Conservation (phyloP, 1,140 invertebrate species). For the Dolichoris vasculosae region DNA sequence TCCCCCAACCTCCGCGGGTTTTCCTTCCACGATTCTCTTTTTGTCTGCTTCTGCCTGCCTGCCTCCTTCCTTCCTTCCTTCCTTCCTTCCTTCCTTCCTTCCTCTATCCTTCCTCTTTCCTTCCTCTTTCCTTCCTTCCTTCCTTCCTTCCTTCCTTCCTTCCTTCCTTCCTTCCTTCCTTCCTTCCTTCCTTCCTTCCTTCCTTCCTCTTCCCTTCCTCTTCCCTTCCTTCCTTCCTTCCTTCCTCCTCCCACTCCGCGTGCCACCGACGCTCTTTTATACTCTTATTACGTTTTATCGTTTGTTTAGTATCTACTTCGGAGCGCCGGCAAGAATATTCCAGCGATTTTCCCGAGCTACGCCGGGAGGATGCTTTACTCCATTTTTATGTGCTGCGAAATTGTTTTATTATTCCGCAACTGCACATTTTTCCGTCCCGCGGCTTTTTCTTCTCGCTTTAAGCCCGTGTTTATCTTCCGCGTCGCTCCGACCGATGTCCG, state of each 20-base stretch:
- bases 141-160: not conserved
- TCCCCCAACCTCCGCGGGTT: not conserved
- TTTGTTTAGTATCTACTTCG: constrained; percentile 39
- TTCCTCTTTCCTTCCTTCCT: not conserved
- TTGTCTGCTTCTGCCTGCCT: not conserved
- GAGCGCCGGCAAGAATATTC: constrained; percentile 14
- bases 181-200: not conserved
- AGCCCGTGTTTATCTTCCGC: not conserved
- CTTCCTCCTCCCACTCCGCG: not conserved
- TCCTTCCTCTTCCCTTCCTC: not conserved
- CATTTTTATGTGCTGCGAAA: constrained; percentile 31
- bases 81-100: not conserved
- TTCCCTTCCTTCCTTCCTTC: not conserved
- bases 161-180: not conserved
- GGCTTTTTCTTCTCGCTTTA: constrained; percentile 14
- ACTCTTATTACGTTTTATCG: constrained; percentile 33
- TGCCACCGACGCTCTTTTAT: not conserved
- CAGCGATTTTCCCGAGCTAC: constrained; percentile 19
- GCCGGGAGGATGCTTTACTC: constrained; percentile 1
- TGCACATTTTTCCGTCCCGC: not conserved
- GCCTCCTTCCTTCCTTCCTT: not conserved
- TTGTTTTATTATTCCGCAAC: constrained; percentile 24
- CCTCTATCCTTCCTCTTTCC: not conserved
- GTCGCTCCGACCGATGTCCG: not conserved
- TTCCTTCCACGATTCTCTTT: not conserved